Evolutionary conservation across 1,140 invertebrate genomes (phyloP), one percentile per base, ranked within the genome.

Genomic region (Caligus rogercresseyi): DNA sequence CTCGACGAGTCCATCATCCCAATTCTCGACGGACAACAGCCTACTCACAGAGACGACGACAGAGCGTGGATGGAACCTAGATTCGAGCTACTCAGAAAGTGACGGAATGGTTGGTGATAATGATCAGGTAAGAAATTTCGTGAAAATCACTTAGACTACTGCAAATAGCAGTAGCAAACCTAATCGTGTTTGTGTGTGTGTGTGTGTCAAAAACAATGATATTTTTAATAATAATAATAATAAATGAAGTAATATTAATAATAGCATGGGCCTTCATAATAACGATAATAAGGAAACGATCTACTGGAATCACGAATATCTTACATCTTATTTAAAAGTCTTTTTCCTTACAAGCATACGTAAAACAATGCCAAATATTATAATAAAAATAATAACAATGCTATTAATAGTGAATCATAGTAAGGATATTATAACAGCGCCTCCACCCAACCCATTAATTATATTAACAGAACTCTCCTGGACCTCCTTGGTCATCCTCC

Each of bases 31-130:
- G 53, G 16, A 20, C 21, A 7, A 20, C 21, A 7, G 53, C 21
- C 16, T 54, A 16, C 21, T 54, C 53, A 7, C 11, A 54, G 11
- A 23, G 53, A 11, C 18, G 57, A 43, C 23, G 26, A 19, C 18
- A 20, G 15, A 26, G 24, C 24, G 26, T 43, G 57, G 57, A 31
- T 19, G 26, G 26, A 3, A 18, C 23, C 1, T 60, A 1, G 57
- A 60, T 16, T 60, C 57, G 24, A 60, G 57, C 21, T 60, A 24
- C 19, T 60, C 57, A n/a, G 57, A 60, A 25, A 26, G 24, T 43
- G 57, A 60, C 4, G 57, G 57, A 43, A 24, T 60, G 11, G 51
- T 56, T 56, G 57, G 57, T 26, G 2, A 60, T 21, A 2, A 2
- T 60, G 26, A 60, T 2, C 14, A 31, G 57, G 56, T 58, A 26